Percentiles rank a stretch among this genome's conserved stretches.
Evolutionary conservation across 1,140 invertebrate species (phyloP).

Genomic region (Macrocentrus cingulum): DNA sequence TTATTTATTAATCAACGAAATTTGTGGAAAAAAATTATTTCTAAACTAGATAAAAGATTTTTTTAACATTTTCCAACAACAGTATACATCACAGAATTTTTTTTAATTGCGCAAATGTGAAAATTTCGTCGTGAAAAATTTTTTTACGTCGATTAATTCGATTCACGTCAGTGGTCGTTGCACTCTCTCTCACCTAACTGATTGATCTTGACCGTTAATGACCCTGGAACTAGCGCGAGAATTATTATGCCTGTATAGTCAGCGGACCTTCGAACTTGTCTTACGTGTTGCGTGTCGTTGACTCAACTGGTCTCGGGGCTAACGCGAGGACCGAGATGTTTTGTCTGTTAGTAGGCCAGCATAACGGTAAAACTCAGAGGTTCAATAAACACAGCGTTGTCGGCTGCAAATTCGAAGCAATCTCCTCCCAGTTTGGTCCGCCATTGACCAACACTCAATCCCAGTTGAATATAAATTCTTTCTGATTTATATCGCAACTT

Average conservation of each 20-base stretch:
- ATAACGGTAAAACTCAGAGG: constrained; percentile 51
- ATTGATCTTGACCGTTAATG: constrained; percentile 18
- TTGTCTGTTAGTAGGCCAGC: constrained; percentile 55
- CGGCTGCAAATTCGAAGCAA: constrained; percentile 31
- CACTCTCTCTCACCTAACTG: constrained; percentile 1
- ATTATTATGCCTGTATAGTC: not conserved
- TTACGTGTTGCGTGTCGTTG: constrained; percentile 31
- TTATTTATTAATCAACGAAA: no score
- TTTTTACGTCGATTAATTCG: not conserved
- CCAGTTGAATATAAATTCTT: no score
- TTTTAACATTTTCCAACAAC: no score
- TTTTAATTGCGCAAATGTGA: no score
- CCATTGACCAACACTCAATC: constrained; percentile 35
- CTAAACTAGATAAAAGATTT: no score
- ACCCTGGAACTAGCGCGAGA: not conserved
- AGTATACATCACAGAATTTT: no score
- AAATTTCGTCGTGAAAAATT: not conserved
- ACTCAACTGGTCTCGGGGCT: constrained; percentile 44
- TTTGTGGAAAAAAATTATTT: no score
- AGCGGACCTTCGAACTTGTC: constrained; percentile 27
- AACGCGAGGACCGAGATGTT: constrained; percentile 41
- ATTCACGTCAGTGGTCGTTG: not conserved
- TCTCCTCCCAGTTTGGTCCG: no score
- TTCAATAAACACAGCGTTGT: constrained; percentile 51
- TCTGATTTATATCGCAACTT: no score